Base-by-base conservation (phyloP, 37 sponge, comb jelly and placozoan species). In the Crambe crambe region DNA sequence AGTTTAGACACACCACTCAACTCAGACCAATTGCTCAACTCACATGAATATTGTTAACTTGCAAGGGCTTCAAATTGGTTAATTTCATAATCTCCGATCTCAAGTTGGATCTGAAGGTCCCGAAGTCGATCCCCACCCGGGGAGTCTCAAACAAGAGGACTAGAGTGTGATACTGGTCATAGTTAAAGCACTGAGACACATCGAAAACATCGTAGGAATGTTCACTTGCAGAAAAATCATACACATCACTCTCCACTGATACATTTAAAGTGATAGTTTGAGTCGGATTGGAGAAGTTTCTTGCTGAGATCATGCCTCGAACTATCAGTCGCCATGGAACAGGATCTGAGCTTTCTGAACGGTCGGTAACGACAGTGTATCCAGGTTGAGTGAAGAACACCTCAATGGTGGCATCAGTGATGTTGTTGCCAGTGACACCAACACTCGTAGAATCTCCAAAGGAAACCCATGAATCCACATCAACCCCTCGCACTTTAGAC, bases 141-240 rank as follows among this genome's bases (percentile, higher is more conserved):
- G 20, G 31, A 20, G 37, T 83, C 0, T 84, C 66, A 2, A 89
- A 35, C 1, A 27, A 15, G 20, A 89, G 34, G 32, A 41, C 43
- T 5, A 83, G 27, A 22, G 60, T 39, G n/a, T 40, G 27, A 36
- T 56, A 62, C 8, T 85, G 58, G 1, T 60, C 40, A 0, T 65
- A 43, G 0, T 8, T 26, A 32, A 58, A 81, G 67, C 86, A 86
- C 30, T 63, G 31, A 4, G 70, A 78, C 8, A 57, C 58, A 57
- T 85, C 91, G 73, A 78, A 90, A 0, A 68, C 82, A 42, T 90
- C 91, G 41, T 67, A 77, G 2, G 42, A 25, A 26, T 86, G 91
- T 37, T 81, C 79, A 10, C 29, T 23, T 2, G 47, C n/a, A 31
- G 71, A 66, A 37, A 73, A 72, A 15, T 38, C 73, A 72, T 72